Evolutionary conservation across 2,888 invertebrate species (phyloP).

Genomic region (Lasius fuliginosus): DNA sequence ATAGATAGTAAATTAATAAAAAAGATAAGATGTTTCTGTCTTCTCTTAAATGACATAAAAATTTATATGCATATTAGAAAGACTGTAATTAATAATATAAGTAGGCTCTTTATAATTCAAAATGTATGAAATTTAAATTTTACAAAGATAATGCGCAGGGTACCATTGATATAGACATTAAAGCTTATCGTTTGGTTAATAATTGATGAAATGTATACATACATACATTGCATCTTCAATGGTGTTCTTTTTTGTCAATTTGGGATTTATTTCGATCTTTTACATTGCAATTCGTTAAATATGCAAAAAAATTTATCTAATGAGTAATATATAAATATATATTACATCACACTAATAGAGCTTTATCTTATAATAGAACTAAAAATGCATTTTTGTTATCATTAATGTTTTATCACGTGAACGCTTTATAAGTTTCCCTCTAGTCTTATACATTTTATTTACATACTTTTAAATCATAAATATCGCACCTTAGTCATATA

Average conservation of each 20-base stretch:
- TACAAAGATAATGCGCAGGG: constrained; percentile 4
- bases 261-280: constrained; percentile 2
- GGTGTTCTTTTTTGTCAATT: neutral
- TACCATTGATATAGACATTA: constrained; percentile 1
- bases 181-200: constrained; percentile 13
- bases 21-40: constrained; percentile 4
- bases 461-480: constrained; percentile 19
- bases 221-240: constrained; percentile 19
- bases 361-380: constrained; percentile 11
- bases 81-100: constrained; percentile 28
- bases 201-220: constrained; percentile 31
- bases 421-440: constrained; percentile 39
- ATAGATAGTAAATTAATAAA: neutral
- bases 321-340: constrained; percentile 23
- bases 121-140: neutral
- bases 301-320: constrained; percentile 4
- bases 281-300: constrained; percentile 1
- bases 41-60: constrained; percentile 12
- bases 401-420: constrained; percentile 27
- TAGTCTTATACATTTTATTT: constrained; percentile 43
- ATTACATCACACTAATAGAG: constrained; percentile 13
- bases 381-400: constrained; percentile 36
- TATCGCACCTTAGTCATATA: neutral
- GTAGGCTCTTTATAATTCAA: constrained; percentile 57
- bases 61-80: constrained; percentile 16